These are phyloP conservation scores for Trisateles emortualis DNA, from an alignment of 2,888 invertebrate genomes.

Conservation along the genomic window DNA sequence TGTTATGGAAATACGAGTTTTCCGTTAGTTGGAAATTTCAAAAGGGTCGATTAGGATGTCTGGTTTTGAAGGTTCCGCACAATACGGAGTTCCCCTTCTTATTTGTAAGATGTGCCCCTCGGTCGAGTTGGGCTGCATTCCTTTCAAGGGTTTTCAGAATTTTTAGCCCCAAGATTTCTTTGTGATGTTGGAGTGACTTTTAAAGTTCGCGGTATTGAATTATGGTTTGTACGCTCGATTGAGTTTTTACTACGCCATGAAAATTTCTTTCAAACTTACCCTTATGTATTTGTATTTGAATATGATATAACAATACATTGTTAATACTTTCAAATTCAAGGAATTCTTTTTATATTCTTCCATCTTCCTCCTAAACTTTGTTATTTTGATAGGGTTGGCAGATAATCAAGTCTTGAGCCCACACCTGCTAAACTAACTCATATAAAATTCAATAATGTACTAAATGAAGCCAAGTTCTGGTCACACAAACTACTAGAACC, in stretches of 20 bases:
- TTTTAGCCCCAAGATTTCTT: conserved; percentile 68
- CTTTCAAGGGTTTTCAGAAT: conserved; percentile 66
- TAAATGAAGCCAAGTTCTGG: conserved; percentile 43
- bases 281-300: conserved; percentile 10
- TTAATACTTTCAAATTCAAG: no score
- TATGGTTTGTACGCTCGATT: conserved; percentile 72
- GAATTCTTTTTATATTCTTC: no score
- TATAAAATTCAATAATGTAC: conserved; percentile 7
- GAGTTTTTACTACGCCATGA: conserved; percentile 56
- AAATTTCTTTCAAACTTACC: conserved; percentile 36
- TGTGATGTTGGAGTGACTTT: conserved; percentile 68
- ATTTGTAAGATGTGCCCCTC: conserved; percentile 77
- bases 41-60: conserved; percentile 86
- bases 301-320: neutral
- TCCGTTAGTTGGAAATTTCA: conserved; percentile 85
- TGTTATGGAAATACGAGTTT: conserved; percentile 87
- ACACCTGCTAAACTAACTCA: conserved; percentile 2
- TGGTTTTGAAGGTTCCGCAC: conserved; percentile 85
- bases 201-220: conserved; percentile 74
- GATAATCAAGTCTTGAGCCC: neutral
- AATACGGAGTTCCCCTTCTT: conserved; percentile 74
- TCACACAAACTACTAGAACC: conserved; percentile 68
- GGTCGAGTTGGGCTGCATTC: conserved; percentile 67
- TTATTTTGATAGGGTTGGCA: neutral
- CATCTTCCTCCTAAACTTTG: no score